Percentiles rank a stretch among this genome's conserved stretches.
Conservation (phyloP, 2,888 invertebrate species). For the Chouioia cunea region DNA sequence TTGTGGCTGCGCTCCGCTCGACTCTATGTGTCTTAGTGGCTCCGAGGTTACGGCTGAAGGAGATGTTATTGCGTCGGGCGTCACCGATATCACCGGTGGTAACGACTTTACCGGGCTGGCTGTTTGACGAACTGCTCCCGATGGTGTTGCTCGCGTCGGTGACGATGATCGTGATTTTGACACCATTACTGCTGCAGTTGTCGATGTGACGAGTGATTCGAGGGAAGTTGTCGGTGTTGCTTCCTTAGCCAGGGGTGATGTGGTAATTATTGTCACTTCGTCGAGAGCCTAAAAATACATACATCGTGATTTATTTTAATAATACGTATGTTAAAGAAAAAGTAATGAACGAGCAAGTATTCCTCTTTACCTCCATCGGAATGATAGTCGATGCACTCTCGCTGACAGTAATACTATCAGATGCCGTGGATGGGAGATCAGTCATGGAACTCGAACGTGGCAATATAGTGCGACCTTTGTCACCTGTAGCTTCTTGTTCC, state of each 20-base stretch:
- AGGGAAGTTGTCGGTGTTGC: not conserved
- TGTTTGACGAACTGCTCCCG: conserved; percentile 57
- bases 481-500: conserved; percentile 40
- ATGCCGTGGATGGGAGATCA: conserved; percentile 18
- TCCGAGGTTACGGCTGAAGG: conserved; percentile 20
- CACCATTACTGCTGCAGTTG: conserved; percentile 32
- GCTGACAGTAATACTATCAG: conserved; percentile 26
- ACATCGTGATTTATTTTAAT: too few species aligned
- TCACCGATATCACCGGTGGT: conserved; percentile 64
- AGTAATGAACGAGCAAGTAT: not conserved
- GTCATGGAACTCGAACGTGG: conserved; percentile 25
- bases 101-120: conserved; percentile 64
- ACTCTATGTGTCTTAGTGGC: conserved; percentile 40
- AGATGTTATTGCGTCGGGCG: conserved; percentile 59
- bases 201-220: conserved; percentile 20
- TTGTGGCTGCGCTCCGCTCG: conserved; percentile 54
- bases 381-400: conserved; percentile 9
- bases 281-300: conserved; percentile 18
- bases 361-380: conserved; percentile 16
- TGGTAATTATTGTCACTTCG: conserved; percentile 12
- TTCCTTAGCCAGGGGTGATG: conserved; percentile 38
- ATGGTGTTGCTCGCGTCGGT: conserved; percentile 41
- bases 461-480: conserved; percentile 30
- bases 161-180: conserved; percentile 56
- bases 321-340: too few species aligned